Evolutionary conservation across 1,140 invertebrate species (phyloP).

Genomic region (Halesus radiatus): DNA sequence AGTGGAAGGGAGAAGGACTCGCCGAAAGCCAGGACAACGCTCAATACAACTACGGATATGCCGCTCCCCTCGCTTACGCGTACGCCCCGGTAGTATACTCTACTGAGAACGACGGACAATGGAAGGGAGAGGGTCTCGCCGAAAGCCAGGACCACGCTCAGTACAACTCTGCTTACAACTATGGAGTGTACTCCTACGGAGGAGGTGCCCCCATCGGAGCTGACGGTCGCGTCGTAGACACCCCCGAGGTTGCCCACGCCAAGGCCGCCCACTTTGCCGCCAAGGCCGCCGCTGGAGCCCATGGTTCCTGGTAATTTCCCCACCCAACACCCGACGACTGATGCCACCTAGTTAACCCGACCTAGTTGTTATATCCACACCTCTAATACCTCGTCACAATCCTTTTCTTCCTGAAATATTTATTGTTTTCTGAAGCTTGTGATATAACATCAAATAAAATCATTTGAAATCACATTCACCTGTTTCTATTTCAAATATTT

Average conservation of each 20-base stretch:
- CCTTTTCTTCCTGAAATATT: not conserved
- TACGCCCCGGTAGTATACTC: conserved; percentile 37
- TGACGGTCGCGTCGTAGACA: conserved; percentile 63
- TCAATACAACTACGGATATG: not conserved
- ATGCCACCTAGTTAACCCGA: not conserved
- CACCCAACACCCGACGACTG: not conserved
- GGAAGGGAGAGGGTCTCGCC: conserved; percentile 49
- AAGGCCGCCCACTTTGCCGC: conserved; percentile 68
- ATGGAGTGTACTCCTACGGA: conserved; percentile 55
- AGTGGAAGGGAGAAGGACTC: conserved; percentile 49
- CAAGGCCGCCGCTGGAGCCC: conserved; percentile 56
- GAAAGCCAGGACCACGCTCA: conserved; percentile 45
- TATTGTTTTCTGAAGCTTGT: too few species aligned
- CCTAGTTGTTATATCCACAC: not conserved
- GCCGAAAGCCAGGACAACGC: conserved; percentile 42
- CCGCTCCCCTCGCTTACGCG: not conserved
- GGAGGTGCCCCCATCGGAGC: conserved; percentile 58
- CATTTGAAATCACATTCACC: too few species aligned
- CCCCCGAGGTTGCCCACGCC: conserved; percentile 68
- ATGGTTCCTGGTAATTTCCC: conserved; percentile 47
- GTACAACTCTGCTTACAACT: conserved; percentile 40
- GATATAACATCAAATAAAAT: too few species aligned
- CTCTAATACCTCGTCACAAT: not conserved
- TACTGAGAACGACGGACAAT: conserved; percentile 40
- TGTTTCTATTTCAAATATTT: too few species aligned